These are phyloP conservation scores for Myotis yumanensis DNA, from an alignment of 2,113 vertebrate genomes.

Conservation along the genomic window DNA sequence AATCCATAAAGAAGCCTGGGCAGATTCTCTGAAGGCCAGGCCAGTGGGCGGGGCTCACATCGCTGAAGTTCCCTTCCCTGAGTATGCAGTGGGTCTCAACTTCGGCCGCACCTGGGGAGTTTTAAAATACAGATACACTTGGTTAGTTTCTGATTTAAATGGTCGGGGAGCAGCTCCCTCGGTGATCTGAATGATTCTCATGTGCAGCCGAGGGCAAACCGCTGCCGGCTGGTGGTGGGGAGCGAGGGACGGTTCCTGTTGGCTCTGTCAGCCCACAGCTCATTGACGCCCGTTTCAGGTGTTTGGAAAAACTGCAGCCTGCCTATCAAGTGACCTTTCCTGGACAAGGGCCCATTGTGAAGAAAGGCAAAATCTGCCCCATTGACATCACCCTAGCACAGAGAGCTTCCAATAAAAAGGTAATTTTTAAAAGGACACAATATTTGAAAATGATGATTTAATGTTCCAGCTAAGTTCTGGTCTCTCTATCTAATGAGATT, in stretches of 20 bases:
- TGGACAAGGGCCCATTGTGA: constrained; percentile 89
- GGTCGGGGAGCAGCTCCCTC: not conserved
- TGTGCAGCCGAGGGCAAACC: not conserved
- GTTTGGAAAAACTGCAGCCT: constrained; percentile 90
- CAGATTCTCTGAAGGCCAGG: not conserved
- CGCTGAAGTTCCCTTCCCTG: not conserved
- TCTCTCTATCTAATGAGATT: not conserved
- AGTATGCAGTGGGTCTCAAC: not conserved
- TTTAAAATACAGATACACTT: not conserved
- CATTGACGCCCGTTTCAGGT: constrained; percentile 82
- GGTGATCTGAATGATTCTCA: not conserved
- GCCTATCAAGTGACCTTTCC: constrained; percentile 91
- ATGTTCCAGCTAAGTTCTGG: not conserved
- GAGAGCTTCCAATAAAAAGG: constrained; percentile 96
- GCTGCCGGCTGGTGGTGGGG: not conserved
- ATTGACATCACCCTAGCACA: constrained; percentile 92
- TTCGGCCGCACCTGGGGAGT: not conserved
- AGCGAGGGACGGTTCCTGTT: not conserved
- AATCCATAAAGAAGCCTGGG: not conserved
- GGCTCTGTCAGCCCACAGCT: not conserved
- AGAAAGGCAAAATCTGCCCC: constrained; percentile 91
- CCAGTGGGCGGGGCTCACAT: not conserved
- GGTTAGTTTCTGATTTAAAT: not conserved
- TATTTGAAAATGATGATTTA: not conserved
- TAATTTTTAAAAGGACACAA: constrained; percentile 73